Conservation (phyloP, 64 coral and sea anemone genomes). For the Trachythela sp. region DNA sequence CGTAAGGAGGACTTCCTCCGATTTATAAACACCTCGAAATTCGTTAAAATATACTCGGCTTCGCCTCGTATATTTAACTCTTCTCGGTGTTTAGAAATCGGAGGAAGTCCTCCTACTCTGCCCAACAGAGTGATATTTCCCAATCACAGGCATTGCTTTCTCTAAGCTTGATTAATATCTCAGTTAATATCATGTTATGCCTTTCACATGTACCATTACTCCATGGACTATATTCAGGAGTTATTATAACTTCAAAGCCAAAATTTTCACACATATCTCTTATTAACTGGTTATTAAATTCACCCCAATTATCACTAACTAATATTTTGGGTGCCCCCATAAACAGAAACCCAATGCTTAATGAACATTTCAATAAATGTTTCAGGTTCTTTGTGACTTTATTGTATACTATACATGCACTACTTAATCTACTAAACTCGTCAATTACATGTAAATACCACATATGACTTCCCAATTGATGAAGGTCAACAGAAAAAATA, state of each 20-base stretch:
- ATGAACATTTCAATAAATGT: neutral
- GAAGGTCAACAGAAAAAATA: neutral
- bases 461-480: neutral
- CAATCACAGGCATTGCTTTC: neutral
- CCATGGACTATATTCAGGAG: neutral
- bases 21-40: no score
- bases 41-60: no score
- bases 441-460: neutral
- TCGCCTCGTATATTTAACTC: no score
- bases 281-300: neutral
- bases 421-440: neutral
- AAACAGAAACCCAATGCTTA: neutral
- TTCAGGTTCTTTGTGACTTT: neutral
- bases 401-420: neutral
- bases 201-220: neutral
- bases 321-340: neutral
- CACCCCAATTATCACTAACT: neutral
- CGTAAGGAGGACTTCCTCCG: no score
- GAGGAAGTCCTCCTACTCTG: no score
- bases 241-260: neutral
- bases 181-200: neutral
- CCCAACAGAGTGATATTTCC: neutral
- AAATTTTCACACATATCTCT: constrained; percentile 2
- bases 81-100: no score
- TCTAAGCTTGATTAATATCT: neutral